Base-by-base conservation (phyloP, 2,888 invertebrate genomes). In the Leptinotarsa haldemani region DNA sequence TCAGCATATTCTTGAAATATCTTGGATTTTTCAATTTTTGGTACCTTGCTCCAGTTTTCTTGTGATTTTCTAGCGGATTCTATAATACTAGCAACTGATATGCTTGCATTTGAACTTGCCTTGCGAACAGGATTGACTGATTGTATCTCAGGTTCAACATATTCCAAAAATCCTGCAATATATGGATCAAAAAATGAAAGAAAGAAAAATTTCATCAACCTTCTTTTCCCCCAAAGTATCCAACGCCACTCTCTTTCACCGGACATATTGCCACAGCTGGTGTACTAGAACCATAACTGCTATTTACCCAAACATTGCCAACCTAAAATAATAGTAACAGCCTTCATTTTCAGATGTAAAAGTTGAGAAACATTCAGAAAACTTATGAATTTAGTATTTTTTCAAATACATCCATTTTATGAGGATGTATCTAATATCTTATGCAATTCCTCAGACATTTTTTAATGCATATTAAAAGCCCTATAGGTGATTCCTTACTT, bases 291-390 rank as follows among this genome's bases (percentile, higher is more conserved):
- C 90, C 90, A 83, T 89, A 88, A 63, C 86, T 83, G 20, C 65
- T 56, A 82, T 91, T 91, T 56, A 91, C 83, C 90, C 90, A 91
- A 46, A 91, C 87, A 63, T 89, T 88, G 15, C 88, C 88, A 12
- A 88, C 88, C 87, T 88, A 68, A 69, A 80, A 77, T 50, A 66
- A 30, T 48, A 48, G 30, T 30, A 1, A 30, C 2, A 30, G 1
- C 30, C 30, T 5, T 9, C 0, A 40, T 40, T 12, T 40, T 9
- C 9, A 40, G 40, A 9, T 40, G 7, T 30, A 9, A 9, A 1
- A 9, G 40, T 40, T 40, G 40, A 40, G 9, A 40, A 30, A 40
- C 9, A 40, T 12, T 40, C 9, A 40, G 7, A 0, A 40, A 40
- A 40, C 40, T 40, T 3, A 0, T 40, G 7, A 30, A 40, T 40